Evolutionary conservation across 2,888 invertebrate genomes (phyloP).

Genomic region (Eristalis intricaria): DNA sequence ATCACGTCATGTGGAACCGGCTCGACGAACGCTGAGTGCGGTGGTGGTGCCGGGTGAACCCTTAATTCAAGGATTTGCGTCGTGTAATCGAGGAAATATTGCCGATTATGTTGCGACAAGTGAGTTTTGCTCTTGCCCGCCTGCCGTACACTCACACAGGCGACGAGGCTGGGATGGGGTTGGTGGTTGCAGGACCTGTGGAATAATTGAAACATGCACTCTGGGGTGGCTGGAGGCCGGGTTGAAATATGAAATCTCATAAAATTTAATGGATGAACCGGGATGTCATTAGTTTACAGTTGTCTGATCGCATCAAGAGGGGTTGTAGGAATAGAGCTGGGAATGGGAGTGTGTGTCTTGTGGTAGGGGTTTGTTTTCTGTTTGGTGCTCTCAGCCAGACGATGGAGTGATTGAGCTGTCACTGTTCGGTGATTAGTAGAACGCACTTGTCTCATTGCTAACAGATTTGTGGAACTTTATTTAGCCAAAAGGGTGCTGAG

Average conservation of each 20-base stretch:
- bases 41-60: conserved; percentile 44
- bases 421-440: conserved; percentile 47
- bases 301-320: conserved; percentile 75
- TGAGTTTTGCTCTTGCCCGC: conserved; percentile 75
- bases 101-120: conserved; percentile 79
- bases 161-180: neutral
- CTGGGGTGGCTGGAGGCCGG: conserved; percentile 55
- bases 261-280: conserved; percentile 63
- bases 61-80: conserved; percentile 66
- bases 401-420: conserved; percentile 61
- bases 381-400: neutral
- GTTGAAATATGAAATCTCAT: conserved; percentile 72
- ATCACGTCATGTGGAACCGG: conserved; percentile 30
- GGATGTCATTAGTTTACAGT: conserved; percentile 79
- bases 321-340: conserved; percentile 10
- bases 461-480: neutral
- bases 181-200: conserved; percentile 56
- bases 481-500: neutral
- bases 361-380: conserved; percentile 24
- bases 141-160: conserved; percentile 22
- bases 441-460: neutral
- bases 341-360: conserved; percentile 21
- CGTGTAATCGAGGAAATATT: conserved; percentile 78
- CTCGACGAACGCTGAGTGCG: neutral
- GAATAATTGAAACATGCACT: conserved; percentile 68